Base-by-base conservation (phyloP, 2,797 vertebrate genomes). In the Aplochiton taeniatus region DNA sequence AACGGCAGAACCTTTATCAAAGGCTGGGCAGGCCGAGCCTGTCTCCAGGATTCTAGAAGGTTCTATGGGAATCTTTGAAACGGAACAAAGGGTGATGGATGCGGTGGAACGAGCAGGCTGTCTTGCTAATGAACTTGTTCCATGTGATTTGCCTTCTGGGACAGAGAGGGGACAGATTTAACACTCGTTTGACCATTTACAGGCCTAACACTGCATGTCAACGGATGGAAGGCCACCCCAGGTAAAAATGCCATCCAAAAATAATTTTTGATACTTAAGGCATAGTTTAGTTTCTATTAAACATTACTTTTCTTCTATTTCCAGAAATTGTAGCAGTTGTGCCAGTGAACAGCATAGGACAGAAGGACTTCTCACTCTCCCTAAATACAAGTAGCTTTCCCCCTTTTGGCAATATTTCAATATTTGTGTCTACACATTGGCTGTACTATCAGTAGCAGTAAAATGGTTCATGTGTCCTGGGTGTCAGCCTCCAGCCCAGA, bases 101-200 rank as follows among this genome's bases (percentile, higher is more conserved):
- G 81, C 60, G 68, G 72, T 41, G 64, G 76, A 83, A 81, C 70
- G 42, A 78, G 75, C 76, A 8, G 45, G 58, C 63, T 80, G 69
- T 72, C 75, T 75, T 64, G 56, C 48, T 79, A 83, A 90, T 85
- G 74, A 87, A 85, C 78, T 75, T 62, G 57, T 77, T 83, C 66
- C 65, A 65, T 77, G 74, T 80, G 71, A 61, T 44, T 61, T 11
- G 4, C 46, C 1, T 18, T 13, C 58, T 10, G 17, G 8, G 46
- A 49, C 31, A 20, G 11, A 47, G 18, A 31, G 47, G 17, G 49
- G 46, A 14, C 31, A 31, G 31, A 31, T 31, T 2, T n/a, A 41
- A 57, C 55, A 18, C 20, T 8, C 49, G 14, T 50, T 43, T 16
- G 16, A 20, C 20, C n/a, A 20, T 48, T n/a, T 20, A 4, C 60